phyloP scores from a whole-genome alignment of 1,140 invertebrate species.

The Hyphantria cunea region DNA sequence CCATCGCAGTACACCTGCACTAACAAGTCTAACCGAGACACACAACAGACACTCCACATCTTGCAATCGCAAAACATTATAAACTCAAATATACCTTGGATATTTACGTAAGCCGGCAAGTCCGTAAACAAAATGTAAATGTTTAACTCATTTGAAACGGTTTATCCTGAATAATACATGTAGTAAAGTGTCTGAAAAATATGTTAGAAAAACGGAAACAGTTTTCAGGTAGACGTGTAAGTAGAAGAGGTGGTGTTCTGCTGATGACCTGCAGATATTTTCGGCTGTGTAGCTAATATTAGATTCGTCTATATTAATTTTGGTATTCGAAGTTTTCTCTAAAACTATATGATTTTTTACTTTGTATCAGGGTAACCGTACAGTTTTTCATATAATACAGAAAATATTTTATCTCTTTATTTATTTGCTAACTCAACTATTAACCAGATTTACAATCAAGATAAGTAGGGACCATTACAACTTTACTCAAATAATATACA shows the following conservation, averaged over 20 bases:
- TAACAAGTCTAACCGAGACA: background rate
- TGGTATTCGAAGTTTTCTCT: too few relatives aligned
- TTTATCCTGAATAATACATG: background rate
- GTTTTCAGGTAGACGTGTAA: background rate
- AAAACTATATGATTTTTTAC: too few relatives aligned
- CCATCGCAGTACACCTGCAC: too few relatives aligned
- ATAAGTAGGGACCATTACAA: too few relatives aligned
- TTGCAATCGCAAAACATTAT: background rate
- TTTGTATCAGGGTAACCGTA: too few relatives aligned
- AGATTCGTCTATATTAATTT: background rate
- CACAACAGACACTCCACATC: background rate
- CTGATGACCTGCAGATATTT: slow-evolving; percentile 1
- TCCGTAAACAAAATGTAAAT: slow-evolving; percentile 4
- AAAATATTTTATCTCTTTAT: too few relatives aligned
- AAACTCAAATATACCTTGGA: background rate
- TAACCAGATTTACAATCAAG: too few relatives aligned
- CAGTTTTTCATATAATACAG: too few relatives aligned
- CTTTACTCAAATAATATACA: too few relatives aligned
- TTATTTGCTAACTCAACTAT: too few relatives aligned
- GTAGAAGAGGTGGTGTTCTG: background rate
- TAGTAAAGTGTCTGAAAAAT: slow-evolving; percentile 4
- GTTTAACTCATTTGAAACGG: slow-evolving; percentile 1
- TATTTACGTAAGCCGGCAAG: background rate
- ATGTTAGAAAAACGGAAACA: background rate
- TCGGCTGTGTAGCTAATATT: background rate